Conservation (phyloP, 2,797 vertebrate species). For the Semotilus atromaculatus region DNA sequence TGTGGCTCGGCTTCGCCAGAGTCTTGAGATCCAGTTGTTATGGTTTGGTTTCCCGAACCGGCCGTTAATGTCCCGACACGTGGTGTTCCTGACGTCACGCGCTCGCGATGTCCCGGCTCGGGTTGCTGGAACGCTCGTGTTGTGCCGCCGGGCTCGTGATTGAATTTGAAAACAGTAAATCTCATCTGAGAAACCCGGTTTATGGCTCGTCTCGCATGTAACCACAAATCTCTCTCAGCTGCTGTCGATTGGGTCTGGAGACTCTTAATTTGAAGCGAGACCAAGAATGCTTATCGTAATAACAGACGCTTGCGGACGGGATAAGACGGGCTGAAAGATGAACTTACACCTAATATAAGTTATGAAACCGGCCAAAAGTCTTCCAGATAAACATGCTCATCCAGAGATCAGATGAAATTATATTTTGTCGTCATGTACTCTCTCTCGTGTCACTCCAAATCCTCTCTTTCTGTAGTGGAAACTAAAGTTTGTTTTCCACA, state of each 20-base stretch:
- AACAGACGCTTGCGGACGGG: constrained; percentile 7
- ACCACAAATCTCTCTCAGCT: constrained; percentile 57
- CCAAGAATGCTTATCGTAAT: constrained; percentile 21
- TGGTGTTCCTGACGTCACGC: constrained; percentile 50
- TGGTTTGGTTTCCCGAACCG: constrained; percentile 9
- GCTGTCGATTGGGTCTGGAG: constrained; percentile 7
- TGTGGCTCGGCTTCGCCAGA: constrained; percentile 48
- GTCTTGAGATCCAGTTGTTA: constrained; percentile 8
- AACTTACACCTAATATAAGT: background rate
- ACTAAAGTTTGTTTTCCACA: too few species aligned
- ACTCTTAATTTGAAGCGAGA: constrained; percentile 26
- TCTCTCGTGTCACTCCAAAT: background rate
- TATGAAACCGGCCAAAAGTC: background rate
- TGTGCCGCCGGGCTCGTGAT: constrained; percentile 18
- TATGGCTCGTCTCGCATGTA: constrained; percentile 43
- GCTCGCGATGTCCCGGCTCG: constrained; percentile 31
- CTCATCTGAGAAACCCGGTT: constrained; percentile 21
- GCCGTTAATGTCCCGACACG: constrained; percentile 8
- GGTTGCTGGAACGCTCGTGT: constrained; percentile 55
- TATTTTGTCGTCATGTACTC: background rate
- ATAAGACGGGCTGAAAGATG: background rate
- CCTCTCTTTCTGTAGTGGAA: too few species aligned
- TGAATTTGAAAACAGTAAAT: constrained; percentile 48
- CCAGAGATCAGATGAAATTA: background rate
- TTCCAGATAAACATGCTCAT: background rate